These are phyloP conservation scores for Cladorhizidae sp. DNA, from an alignment of 37 sponge, comb jelly and placozoan species.

Conservation along the genomic window DNA sequence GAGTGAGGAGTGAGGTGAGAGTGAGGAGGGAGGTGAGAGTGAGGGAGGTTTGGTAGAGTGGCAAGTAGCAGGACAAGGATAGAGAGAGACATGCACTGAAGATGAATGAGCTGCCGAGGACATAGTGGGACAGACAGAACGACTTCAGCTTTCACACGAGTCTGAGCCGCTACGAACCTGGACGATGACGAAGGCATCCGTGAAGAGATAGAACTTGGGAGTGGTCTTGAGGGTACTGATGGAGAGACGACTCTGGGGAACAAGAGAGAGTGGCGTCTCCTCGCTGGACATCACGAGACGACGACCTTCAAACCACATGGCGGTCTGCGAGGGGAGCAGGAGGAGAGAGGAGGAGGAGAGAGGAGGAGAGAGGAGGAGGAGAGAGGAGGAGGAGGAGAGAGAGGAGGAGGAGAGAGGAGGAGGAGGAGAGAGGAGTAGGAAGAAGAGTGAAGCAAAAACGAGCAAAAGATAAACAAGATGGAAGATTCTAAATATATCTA, in stretches of 20 bases:
- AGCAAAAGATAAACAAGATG: neutral
- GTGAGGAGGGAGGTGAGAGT: too few relatives aligned
- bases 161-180: slow-evolving; percentile 60
- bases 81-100: too few relatives aligned
- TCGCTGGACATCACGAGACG: slow-evolving; percentile 58
- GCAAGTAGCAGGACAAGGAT: too few relatives aligned
- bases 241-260: slow-evolving; percentile 5
- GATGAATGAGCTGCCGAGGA: too few relatives aligned
- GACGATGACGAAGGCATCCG: slow-evolving; percentile 79
- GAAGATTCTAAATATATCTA: neutral
- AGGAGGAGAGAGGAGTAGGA: neutral
- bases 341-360: neutral
- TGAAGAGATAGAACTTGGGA: slow-evolving; percentile 68
- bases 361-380: neutral
- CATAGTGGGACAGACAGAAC: too few relatives aligned
- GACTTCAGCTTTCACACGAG: neutral
- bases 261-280: slow-evolving; percentile 23
- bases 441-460: slow-evolving; percentile 2
- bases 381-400: neutral
- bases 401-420: neutral
- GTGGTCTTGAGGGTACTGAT: slow-evolving; percentile 20
- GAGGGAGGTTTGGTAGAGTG: too few relatives aligned
- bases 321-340: slow-evolving; percentile 51
- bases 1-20: too few relatives aligned
- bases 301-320: slow-evolving; percentile 63